These are phyloP conservation scores for Alligator sinensis DNA, from an alignment of 2,113 vertebrate genomes.

Conservation along the genomic window DNA sequence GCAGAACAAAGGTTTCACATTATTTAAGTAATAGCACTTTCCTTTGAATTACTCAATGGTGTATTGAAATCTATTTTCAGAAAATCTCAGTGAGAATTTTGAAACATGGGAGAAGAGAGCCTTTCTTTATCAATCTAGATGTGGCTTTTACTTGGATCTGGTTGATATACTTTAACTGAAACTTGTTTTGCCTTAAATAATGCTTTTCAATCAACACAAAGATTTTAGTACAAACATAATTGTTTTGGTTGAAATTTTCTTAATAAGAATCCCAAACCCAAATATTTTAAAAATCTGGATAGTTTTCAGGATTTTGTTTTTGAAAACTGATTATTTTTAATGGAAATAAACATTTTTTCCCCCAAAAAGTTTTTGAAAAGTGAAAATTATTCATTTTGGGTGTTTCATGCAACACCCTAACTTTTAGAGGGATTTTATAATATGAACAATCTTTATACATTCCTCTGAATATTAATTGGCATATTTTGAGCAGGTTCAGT, in stretches of 20 bases:
- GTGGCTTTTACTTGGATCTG: not conserved
- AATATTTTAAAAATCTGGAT: rapidly evolving
- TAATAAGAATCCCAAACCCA: not conserved
- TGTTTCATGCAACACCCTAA: not conserved
- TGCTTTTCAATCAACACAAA: not conserved
- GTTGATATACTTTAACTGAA: not conserved
- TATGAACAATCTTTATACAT: not conserved
- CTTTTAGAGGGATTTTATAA: not conserved
- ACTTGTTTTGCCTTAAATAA: not conserved
- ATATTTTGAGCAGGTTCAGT: not conserved
- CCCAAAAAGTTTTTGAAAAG: not conserved
- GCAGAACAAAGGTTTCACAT: not conserved
- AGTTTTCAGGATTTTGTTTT: not conserved
- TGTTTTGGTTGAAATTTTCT: not conserved
- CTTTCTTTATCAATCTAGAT: not conserved
- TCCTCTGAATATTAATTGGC: not conserved
- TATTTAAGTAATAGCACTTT: not conserved
- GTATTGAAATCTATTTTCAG: not conserved
- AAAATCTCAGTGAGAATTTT: not conserved
- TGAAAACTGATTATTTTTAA: not conserved
- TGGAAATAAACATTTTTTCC: not conserved
- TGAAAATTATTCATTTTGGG: not conserved
- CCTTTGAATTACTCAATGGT: not conserved
- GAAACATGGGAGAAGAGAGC: not conserved
- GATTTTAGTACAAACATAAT: not conserved